These are phyloP conservation scores for Eupithecia subfuscata DNA, from an alignment of 2,888 invertebrate genomes.

Conservation along the genomic window DNA sequence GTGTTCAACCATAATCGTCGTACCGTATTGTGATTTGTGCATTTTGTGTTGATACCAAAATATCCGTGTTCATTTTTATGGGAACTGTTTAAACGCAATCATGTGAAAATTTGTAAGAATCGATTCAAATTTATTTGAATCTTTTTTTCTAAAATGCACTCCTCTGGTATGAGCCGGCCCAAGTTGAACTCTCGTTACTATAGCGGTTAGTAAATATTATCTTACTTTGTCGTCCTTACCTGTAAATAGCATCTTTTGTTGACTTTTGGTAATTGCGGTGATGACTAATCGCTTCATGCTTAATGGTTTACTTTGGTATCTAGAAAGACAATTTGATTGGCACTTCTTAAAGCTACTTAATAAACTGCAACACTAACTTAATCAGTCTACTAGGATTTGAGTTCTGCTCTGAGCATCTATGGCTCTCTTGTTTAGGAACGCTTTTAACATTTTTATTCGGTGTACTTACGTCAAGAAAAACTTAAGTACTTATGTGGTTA, in stretches of 20 bases:
- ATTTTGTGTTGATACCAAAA: constrained; percentile 55
- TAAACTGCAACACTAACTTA: not conserved
- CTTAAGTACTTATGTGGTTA: not conserved
- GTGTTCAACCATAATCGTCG: constrained; percentile 60
- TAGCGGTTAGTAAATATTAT: constrained; percentile 37
- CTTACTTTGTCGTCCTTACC: not conserved
- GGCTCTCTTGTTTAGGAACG: not conserved
- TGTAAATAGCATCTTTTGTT: constrained; percentile 2
- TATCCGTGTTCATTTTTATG: constrained; percentile 39
- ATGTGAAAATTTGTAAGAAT: constrained; percentile 35
- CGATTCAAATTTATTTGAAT: constrained; percentile 29
- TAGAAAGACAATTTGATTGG: not conserved
- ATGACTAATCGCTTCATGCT: not conserved
- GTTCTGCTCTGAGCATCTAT: not conserved
- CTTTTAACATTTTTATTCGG: not conserved
- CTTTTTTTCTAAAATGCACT: constrained; percentile 29
- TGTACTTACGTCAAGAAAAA: not conserved
- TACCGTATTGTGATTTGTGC: constrained; percentile 57
- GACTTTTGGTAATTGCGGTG: not conserved
- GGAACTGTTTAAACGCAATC: constrained; percentile 15
- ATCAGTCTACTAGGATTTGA: not conserved
- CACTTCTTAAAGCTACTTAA: not conserved
- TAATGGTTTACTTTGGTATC: not conserved
- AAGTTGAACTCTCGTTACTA: constrained; percentile 31
- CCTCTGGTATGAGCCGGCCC: constrained; percentile 26